Percentiles rank a stretch among this genome's conserved stretches.
phyloP scores from a whole-genome alignment of 2,888 invertebrate genomes.

The Erebia aethiops region DNA sequence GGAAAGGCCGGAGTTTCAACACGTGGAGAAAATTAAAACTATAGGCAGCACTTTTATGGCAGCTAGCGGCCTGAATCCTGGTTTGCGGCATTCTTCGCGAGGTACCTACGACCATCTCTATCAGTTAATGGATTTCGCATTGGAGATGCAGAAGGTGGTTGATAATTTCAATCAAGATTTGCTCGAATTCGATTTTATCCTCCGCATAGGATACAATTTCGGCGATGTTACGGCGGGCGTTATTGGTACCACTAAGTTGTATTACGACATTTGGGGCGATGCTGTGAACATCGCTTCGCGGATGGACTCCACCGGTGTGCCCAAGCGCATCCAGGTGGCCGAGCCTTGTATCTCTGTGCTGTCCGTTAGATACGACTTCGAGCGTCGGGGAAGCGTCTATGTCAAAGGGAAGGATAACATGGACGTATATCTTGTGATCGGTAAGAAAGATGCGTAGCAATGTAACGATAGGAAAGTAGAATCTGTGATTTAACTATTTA shows the following conservation, averaged over 20 bases:
- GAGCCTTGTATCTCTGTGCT: conserved; percentile 89
- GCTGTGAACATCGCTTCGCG: conserved; percentile 98
- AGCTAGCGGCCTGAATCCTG: conserved; percentile 96
- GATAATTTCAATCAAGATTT: conserved; percentile 95
- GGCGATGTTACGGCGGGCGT: conserved; percentile 98
- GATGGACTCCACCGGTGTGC: conserved; percentile 98
- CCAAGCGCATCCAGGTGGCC: conserved; percentile 92
- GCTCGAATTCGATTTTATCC: conserved; percentile 93
- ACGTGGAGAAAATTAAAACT: conserved; percentile 98
- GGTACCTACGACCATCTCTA: conserved; percentile 90
- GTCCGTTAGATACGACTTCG: conserved; percentile 90
- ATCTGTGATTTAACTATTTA: conserved; percentile 75
- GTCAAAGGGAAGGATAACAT: conserved; percentile 98
- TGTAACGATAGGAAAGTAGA: conserved; percentile 65
- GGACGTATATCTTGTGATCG: conserved; percentile 91
- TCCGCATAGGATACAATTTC: conserved; percentile 94
- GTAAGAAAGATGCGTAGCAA: conserved; percentile 75
- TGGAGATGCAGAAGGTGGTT: conserved; percentile 94
- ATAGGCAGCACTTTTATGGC: conserved; percentile 99
- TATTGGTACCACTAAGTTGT: conserved; percentile 97
- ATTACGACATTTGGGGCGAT: conserved; percentile 99
- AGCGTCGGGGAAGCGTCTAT: conserved; percentile 95
- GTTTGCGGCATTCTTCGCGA: conserved; percentile 86
- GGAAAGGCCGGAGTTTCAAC: conserved; percentile 89
- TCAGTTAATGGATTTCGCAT: conserved; percentile 95